Base-by-base conservation (phyloP, 1,140 invertebrate genomes). In the Drosophila lacteicornis region DNA sequence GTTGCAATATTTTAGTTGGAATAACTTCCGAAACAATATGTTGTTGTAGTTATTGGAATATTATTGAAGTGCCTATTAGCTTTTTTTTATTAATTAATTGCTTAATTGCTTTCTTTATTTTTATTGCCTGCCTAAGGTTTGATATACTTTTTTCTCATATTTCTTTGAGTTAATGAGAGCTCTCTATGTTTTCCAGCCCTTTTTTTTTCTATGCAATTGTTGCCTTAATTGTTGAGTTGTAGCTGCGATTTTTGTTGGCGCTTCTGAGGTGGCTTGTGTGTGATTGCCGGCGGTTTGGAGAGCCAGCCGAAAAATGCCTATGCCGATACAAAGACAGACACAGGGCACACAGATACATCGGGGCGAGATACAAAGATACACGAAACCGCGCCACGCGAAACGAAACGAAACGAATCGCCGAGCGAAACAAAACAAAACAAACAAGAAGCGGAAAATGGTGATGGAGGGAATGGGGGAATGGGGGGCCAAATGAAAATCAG, bases 211-310 rank as follows among this genome's bases (percentile, higher is more conserved):
- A 19, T 15, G 25, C n/a, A 50, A 50, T 50, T 33, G 25, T 40
- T 30, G 65, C 66, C 36, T 43, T 42, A 45, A 53, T 69, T 69
- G 66, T 40, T 9, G 19, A 25, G 33, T 36, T n/a, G 13, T 40
- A n/a, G 8, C 17, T 40, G 19, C 3, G 33, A 8, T 25, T 56
- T 22, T 56, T 56, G 36, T 33, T 51, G 25, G 27, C 62, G 75
- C 47, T 53, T 22, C 17, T 59, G 57, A 43, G 59, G 59, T 49
- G 53, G 47, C 38, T 76, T 22, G 43, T 78, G 51, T 84, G 67
- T 86, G 82, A 82, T 84, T 84, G 78, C 71, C 73, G 82, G 73
- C 58, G 73, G 78, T 61, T 67, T 49, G 75, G 63, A 66, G 62
- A 45, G 65, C 43, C 70, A 63, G 79, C 67, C 79, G 74, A 75